Evolutionary conservation across 1,140 invertebrate genomes (phyloP).

Genomic region (Temnothorax longispinosus): DNA sequence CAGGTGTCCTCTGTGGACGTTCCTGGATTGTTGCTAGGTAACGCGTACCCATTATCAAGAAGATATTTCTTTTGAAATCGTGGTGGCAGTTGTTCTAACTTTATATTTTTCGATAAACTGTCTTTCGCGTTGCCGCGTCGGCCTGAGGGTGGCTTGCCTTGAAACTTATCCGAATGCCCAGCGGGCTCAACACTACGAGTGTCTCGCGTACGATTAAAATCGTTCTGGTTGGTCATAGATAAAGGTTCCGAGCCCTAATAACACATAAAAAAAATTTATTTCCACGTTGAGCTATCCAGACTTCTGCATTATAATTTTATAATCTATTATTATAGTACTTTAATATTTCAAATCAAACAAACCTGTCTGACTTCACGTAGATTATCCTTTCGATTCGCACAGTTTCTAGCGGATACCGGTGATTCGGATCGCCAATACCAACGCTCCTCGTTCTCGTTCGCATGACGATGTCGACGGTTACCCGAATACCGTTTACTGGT

Average conservation of each 20-base stretch:
- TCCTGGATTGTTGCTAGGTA: conserved; percentile 75
- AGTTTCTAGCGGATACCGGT: conserved; percentile 77
- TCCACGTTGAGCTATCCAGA: conserved; percentile 10
- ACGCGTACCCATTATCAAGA: conserved; percentile 84
- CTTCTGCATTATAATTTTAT: not conserved
- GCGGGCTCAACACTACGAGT: conserved; percentile 86
- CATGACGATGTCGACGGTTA: conserved; percentile 79
- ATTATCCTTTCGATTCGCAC: conserved; percentile 80
- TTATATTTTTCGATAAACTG: conserved; percentile 80
- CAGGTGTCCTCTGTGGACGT: conserved; percentile 83
- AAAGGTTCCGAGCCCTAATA: conserved; percentile 86
- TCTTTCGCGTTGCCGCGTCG: conserved; percentile 82
- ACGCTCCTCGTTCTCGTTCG: conserved; percentile 80
- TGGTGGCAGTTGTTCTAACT: conserved; percentile 86
- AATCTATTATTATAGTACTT: conserved; percentile 9
- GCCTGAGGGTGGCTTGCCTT: conserved; percentile 87
- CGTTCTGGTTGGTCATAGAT: conserved; percentile 80
- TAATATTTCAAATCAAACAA: conserved; percentile 12
- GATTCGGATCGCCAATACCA: conserved; percentile 81
- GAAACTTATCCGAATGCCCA: conserved; percentile 83
- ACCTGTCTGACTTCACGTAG: conserved; percentile 80
- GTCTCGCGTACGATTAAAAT: conserved; percentile 84
- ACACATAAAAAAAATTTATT: conserved; percentile 10
- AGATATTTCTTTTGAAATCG: conserved; percentile 86
- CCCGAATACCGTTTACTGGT: conserved; percentile 81